Evolutionary conservation across 2,888 invertebrate genomes (phyloP).

Genomic region (Hyalella azteca): DNA sequence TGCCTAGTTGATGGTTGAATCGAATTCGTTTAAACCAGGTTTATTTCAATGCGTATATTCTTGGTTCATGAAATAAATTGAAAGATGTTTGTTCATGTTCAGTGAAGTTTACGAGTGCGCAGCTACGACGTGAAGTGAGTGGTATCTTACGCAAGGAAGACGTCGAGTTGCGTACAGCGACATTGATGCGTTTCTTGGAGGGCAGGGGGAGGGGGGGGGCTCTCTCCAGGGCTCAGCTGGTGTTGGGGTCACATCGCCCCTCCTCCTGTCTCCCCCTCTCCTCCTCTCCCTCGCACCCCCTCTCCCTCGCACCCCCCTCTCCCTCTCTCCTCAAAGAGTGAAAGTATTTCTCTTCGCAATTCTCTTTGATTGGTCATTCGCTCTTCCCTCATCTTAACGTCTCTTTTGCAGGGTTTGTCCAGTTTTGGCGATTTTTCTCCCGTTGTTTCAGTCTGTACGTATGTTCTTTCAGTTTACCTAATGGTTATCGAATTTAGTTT

Average conservation of each 20-base stretch:
- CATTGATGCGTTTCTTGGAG: neutral
- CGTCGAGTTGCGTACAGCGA: neutral
- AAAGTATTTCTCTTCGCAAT: constrained; percentile 12
- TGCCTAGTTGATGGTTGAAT: too few species aligned
- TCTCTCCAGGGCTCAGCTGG: constrained; percentile 8
- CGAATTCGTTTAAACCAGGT: too few species aligned
- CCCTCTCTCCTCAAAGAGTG: constrained; percentile 5
- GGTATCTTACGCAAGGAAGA: neutral
- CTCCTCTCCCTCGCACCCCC: too few species aligned
- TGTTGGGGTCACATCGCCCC: constrained; percentile 15
- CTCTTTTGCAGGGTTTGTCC: too few species aligned
- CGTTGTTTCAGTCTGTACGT: too few species aligned
- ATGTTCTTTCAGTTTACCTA: too few species aligned
- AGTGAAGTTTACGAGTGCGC: neutral
- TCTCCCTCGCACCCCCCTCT: neutral
- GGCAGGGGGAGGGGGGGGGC: neutral
- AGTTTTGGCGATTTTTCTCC: too few species aligned
- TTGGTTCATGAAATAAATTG: too few species aligned
- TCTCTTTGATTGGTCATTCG: neutral
- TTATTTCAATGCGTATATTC: too few species aligned
- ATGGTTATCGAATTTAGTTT: neutral
- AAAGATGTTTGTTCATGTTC: too few species aligned
- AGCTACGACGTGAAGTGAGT: neutral
- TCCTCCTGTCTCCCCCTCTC: too few species aligned
- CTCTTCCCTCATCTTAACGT: neutral